Base-by-base conservation (phyloP, 2,888 invertebrate species). In the Amblyjoppa fuscipennis region DNA sequence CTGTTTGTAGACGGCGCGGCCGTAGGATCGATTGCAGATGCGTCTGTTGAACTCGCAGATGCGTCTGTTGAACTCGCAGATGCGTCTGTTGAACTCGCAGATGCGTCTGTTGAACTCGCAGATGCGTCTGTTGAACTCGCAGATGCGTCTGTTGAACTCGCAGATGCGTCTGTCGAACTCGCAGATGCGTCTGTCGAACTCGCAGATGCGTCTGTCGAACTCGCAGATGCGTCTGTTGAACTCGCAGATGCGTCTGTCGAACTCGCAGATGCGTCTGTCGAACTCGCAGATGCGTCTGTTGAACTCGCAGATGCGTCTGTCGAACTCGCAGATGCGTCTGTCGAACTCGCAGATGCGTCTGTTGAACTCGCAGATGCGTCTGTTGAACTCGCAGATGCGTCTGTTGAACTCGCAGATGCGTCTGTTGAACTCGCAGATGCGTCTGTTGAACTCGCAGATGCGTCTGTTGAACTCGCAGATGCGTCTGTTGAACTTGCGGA, bases 221-320 rank as follows among this genome's bases (percentile, higher is more conserved):
- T 20, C 20, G 20, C 20, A 20, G 20, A 20, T 20, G 20, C 20
- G 34, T 34, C 34, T 4, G 34, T 49, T 0, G 94, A 0, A 97
- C 97, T 90, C 96, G 96, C n/a, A 20, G 20, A 20, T 20, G 20
- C 45, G 45, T 13, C 16, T 16, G 45, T 16, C 16, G 45, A 49
- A 49, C 16, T 49, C 11, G 3, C 16, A 16, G 45, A 49, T 49
- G 45, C 16, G 45, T 13, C 16, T 16, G 45, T 16, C 16, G 45
- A 16, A 49, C 16, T 49, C 4, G 3, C 16, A 5, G 45, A 49
- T 20, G 20, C 20, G 20, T 20, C 20, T 20, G 20, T 20, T 0
- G 20, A 20, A 20, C 20, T 20, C 20, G 4, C 34, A 34, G 34
- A 34, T 34, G 5, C 7, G 41, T 7, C 20, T 20, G 20, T 20